Percentiles rank a stretch among this genome's conserved stretches.
Evolutionary conservation across 1,140 invertebrate species (phyloP).

Genomic region (Brachionus asplanchnoidis): DNA sequence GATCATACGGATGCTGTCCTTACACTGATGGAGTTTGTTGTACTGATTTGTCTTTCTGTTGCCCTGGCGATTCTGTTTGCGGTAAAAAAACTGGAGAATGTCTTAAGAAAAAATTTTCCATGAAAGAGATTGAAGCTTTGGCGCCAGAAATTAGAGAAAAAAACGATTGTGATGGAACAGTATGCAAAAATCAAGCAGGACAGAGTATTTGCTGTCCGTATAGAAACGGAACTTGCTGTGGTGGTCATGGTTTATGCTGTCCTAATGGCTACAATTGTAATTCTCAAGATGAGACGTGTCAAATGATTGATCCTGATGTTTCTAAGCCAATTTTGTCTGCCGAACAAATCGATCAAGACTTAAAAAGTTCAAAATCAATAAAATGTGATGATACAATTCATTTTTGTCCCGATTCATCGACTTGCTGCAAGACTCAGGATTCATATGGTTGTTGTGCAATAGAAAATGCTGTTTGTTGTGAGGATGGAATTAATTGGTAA

Average conservation of each 20-base stretch:
- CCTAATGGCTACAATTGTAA: slow-evolving; percentile 34
- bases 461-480: slow-evolving; percentile 32
- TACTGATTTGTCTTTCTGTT: slow-evolving; percentile 36
- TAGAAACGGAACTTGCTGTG: slow-evolving; percentile 39
- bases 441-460: slow-evolving; percentile 29
- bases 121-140: neutral
- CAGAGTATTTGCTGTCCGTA: slow-evolving; percentile 23
- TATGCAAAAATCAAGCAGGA: neutral
- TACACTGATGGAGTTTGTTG: slow-evolving; percentile 50
- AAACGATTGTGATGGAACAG: neutral
- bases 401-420: slow-evolving; percentile 25
- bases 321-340: neutral
- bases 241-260: slow-evolving; percentile 30
- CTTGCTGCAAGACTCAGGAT: slow-evolving; percentile 34
- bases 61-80: neutral
- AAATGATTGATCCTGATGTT: neutral
- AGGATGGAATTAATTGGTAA: slow-evolving; percentile 40
- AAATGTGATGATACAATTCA: slow-evolving; percentile 23
- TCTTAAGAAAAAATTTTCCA: neutral
- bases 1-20: slow-evolving; percentile 46
- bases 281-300: slow-evolving; percentile 22
- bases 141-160: neutral
- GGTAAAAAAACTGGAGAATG: neutral
- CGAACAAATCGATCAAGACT: neutral
- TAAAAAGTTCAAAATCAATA: neutral